Base-by-base conservation (phyloP, 2,888 invertebrate genomes). In the Stratiomys singularior region DNA sequence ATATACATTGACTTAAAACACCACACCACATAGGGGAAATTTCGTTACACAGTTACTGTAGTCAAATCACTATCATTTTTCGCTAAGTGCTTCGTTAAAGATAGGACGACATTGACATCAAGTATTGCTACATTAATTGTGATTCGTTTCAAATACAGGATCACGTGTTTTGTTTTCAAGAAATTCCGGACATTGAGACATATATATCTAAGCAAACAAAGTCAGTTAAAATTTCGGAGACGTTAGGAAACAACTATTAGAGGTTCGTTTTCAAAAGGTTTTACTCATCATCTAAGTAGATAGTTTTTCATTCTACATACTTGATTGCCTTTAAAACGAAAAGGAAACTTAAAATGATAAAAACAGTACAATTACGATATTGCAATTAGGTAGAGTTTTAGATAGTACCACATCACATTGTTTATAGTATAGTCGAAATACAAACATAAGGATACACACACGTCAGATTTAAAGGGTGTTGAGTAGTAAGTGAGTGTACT, bases 371-470 rank as follows among this genome's bases (percentile, higher is more conserved):
- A 25, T 46, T 18, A 69, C 69, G 47, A 60, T 44, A 27, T 74
- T 58, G 27, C 37, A 74, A 74, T n/a, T 27, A 71, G 47, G 60
- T 77, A 81, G 78, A 82, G 82, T 82, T 83, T 83, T 83, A 81
- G 82, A 83, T 83, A 83, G 82, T 83, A 83, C 83, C 83, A 83
- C 83, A 83, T 82, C 83, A 82, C 81, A 79, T 63, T 30, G 23
- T 37, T n/a, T 46, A 71, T 15, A 71, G 13, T 71, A 47, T 46
- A 71, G 47, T 74, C 30, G 64, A 52, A 47, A 78, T 44, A 78
- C 25, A 78, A 74, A 66, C 47, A 77, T 64, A 30, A 44, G 25
- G 47, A 66, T 21, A 74, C 74, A 60, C 46, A 37, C 60, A 74
- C 4, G 60, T 13, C 13, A 27, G 30, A 47, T 52, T 18, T 47